These are phyloP conservation scores for Microtus richardsoni DNA, from an alignment of 2,113 vertebrate genomes.

Conservation along the genomic window DNA sequence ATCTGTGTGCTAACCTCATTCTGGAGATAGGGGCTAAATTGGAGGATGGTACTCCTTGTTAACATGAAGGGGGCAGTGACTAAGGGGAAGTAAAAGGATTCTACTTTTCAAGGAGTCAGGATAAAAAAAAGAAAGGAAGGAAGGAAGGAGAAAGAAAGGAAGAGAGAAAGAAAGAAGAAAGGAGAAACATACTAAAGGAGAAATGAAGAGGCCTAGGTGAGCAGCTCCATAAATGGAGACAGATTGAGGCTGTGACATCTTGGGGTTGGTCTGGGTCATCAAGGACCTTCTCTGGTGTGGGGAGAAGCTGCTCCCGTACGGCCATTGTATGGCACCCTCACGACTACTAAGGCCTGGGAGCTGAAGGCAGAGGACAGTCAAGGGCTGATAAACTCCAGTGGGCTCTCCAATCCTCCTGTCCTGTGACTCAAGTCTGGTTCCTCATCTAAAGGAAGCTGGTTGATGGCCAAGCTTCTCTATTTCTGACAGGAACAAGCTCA, in stretches of 20 bases:
- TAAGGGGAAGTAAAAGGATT: conserved; percentile 19
- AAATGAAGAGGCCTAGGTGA: neutral
- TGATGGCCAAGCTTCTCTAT: conserved; percentile 50
- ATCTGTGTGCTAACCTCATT: neutral
- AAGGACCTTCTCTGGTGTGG: accelerated
- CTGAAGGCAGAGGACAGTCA: conserved; percentile 27
- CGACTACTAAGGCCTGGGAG: neutral
- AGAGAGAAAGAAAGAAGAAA: neutral
- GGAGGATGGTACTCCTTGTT: neutral
- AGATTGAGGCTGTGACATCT: neutral
- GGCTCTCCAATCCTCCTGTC: neutral
- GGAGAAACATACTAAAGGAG: neutral
- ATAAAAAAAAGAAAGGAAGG: neutral
- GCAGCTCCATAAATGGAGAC: neutral
- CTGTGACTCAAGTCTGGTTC: neutral
- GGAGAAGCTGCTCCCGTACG: conserved; percentile 24
- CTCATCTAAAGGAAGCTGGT: conserved; percentile 60
- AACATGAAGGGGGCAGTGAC: neutral
- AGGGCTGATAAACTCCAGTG: neutral
- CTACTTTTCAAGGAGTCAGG: neutral
- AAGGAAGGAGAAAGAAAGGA: too few relatives aligned
- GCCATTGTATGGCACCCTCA: neutral
- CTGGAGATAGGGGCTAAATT: neutral
- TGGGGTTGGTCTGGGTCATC: neutral
- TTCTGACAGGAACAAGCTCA: conserved; percentile 72